Conservation (phyloP, 2,888 invertebrate genomes). For the Andrena minutula region DNA sequence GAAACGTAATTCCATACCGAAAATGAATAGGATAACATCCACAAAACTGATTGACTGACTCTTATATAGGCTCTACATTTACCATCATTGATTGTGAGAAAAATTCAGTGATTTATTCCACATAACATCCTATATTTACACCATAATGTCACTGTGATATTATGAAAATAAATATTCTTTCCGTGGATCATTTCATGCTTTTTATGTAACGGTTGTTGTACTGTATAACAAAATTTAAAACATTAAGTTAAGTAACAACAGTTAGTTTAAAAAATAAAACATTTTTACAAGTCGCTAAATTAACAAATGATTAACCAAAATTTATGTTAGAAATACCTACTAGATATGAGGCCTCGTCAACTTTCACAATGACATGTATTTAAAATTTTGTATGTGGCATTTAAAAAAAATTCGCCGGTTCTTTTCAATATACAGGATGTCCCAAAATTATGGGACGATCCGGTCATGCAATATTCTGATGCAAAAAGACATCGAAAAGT, state of each 20-base stretch:
- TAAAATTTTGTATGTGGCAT: background rate
- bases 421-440: too few relatives aligned
- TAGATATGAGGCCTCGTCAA: background rate
- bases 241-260: too few relatives aligned
- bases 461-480: too few relatives aligned
- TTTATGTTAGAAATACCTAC: too few relatives aligned
- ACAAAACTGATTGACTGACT: slow-evolving; percentile 80
- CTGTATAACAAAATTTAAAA: too few relatives aligned
- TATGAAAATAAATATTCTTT: background rate
- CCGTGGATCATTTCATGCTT: background rate
- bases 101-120: slow-evolving; percentile 59
- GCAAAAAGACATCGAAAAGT: too few relatives aligned
- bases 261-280: too few relatives aligned
- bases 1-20: slow-evolving; percentile 5
- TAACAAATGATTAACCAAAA: background rate
- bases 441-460: too few relatives aligned
- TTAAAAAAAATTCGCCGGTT: background rate
- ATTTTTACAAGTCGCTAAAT: background rate
- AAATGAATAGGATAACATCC: background rate
- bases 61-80: slow-evolving; percentile 82
- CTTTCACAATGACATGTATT: background rate
- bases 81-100: slow-evolving; percentile 17
- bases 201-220: slow-evolving; percentile 3
- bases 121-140: slow-evolving; percentile 58
- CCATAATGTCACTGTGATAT: background rate